These are phyloP conservation scores for Garrulus glandarius DNA, from an alignment of 2,797 vertebrate species.

Conservation along the genomic window DNA sequence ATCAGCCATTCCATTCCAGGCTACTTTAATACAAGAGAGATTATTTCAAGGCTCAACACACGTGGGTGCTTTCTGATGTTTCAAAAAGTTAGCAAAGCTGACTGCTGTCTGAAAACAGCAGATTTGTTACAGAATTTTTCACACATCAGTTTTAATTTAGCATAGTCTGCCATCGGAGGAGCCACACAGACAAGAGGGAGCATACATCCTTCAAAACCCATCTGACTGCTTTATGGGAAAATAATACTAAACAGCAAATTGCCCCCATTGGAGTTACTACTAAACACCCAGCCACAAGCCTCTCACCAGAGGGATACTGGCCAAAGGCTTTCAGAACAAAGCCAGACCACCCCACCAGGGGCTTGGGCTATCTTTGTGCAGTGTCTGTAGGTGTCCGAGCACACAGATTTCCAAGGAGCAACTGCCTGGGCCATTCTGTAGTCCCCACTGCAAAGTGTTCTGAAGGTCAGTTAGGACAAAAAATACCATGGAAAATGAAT, in stretches of 20 bases:
- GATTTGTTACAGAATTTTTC: not conserved
- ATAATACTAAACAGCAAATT: not conserved
- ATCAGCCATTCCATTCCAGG: not conserved
- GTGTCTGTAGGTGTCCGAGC: too few relatives aligned
- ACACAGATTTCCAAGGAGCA: not conserved
- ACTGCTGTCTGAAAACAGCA: not conserved
- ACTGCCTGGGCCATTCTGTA: not conserved
- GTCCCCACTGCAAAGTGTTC: not conserved
- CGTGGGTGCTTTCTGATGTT: not conserved
- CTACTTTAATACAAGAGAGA: not conserved
- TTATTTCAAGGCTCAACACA: not conserved
- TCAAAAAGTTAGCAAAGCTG: not conserved
- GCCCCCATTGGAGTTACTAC: not conserved
- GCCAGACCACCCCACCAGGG: not conserved
- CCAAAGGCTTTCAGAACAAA: not conserved
- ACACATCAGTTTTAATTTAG: not conserved
- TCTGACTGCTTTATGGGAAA: not conserved
- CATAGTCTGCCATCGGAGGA: not conserved
- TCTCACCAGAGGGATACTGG: not conserved
- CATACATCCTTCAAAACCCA: not conserved
- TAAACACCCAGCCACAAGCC: not conserved
- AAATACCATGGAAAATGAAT: accelerated
- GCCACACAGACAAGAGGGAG: not conserved
- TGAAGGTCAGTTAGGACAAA: not conserved
- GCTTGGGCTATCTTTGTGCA: not conserved